Conservation (phyloP, 2,888 invertebrate species). For the Rhorus exstirpatorius region DNA sequence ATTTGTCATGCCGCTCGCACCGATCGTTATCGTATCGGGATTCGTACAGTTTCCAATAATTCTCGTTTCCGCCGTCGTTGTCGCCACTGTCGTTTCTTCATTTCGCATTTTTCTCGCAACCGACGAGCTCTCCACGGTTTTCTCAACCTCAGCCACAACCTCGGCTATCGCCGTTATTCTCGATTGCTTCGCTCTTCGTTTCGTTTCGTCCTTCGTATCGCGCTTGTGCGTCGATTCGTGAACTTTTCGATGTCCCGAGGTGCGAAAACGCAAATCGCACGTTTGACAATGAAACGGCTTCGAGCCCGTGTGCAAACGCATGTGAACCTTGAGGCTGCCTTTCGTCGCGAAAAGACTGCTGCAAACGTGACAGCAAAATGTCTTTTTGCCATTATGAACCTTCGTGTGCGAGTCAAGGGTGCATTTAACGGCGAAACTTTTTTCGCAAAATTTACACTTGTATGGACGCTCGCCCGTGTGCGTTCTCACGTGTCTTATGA, state of each 20-base stretch:
- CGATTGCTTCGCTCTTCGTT: conserved; percentile 72
- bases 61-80: too few relatives aligned
- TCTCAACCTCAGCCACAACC: conserved; percentile 67
- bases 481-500: conserved; percentile 89
- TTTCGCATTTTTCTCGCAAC: conserved; percentile 54
- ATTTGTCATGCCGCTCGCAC: conserved; percentile 73
- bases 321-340: conserved; percentile 90
- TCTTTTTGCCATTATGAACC: conserved; percentile 88
- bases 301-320: conserved; percentile 89
- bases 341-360: conserved; percentile 89
- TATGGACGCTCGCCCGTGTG: conserved; percentile 91
- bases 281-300: conserved; percentile 89
- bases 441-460: conserved; percentile 87
- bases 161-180: conserved; percentile 76
- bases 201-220: conserved; percentile 64
- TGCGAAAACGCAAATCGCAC: conserved; percentile 89
- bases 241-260: conserved; percentile 89
- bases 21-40: conserved; percentile 76
- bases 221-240: conserved; percentile 88
- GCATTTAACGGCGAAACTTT: conserved; percentile 89
- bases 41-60: too few relatives aligned
- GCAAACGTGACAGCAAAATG: conserved; percentile 89
- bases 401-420: conserved; percentile 89
- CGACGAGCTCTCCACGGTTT: conserved; percentile 51
- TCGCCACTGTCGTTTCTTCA: conserved; percentile 43